A percentile compares a stretch with the other conserved stretches of the same genome.
These are phyloP conservation scores for Tauraco erythrolophus DNA, from an alignment of 2,113 vertebrate species.

Conservation along the genomic window DNA sequence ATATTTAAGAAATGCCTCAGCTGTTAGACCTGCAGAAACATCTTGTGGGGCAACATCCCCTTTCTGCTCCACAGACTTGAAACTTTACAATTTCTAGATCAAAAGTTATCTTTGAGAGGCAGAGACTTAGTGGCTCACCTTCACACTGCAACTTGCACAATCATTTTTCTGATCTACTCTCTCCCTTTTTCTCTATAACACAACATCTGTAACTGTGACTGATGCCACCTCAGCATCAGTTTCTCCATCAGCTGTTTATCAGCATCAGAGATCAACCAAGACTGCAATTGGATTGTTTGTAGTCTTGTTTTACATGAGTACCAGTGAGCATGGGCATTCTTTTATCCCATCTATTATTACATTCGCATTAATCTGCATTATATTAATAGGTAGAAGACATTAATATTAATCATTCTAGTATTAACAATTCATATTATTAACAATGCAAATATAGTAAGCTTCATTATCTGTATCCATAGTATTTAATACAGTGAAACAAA, in stretches of 20 bases:
- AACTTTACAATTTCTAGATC: not conserved
- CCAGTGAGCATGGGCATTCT: not conserved
- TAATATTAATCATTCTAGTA: not conserved
- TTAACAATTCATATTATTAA: not conserved
- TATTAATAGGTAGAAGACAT: not conserved
- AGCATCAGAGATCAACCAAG: not conserved
- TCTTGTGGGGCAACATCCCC: not conserved
- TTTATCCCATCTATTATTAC: not conserved
- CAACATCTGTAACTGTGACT: not conserved
- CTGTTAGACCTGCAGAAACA: not conserved
- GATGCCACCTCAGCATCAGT: not conserved
- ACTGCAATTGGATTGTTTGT: not conserved
- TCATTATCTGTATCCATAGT: not conserved
- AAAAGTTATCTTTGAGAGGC: not conserved
- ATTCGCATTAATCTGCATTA: not conserved
- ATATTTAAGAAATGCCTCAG: not conserved
- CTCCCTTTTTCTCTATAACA: not conserved
- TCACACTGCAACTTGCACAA: not conserved
- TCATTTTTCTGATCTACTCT: not conserved
- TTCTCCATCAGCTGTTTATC: not conserved
- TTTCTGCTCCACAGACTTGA: not conserved
- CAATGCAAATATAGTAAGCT: not conserved
- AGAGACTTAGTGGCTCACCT: not conserved
- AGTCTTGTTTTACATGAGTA: not conserved
- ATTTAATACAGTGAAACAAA: not conserved